phyloP scores from a whole-genome alignment of 2,888 invertebrate species.

The Tinea trinotella region DNA sequence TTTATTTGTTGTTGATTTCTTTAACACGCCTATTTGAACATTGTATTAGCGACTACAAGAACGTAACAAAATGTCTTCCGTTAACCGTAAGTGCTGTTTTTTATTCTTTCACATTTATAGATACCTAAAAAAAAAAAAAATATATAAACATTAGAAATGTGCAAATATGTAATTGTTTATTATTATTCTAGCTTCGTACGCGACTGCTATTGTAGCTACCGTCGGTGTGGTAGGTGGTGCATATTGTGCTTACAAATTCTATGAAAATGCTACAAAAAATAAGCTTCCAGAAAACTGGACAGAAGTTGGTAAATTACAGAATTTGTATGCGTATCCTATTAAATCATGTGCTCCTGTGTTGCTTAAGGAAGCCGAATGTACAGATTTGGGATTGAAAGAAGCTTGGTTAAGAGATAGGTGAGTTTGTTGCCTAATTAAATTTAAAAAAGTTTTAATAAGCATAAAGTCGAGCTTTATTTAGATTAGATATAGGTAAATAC shows the following conservation, averaged over 20 bases:
- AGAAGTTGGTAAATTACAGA: slow-evolving; percentile 53
- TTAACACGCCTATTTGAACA: neutral
- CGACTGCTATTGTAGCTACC: slow-evolving; percentile 31
- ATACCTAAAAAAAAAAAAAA: no score
- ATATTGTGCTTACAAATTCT: slow-evolving; percentile 36
- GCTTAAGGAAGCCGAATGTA: slow-evolving; percentile 45
- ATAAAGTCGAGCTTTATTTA: no score
- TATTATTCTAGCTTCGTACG: slow-evolving; percentile 5
- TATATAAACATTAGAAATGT: no score
- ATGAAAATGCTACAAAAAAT: neutral
- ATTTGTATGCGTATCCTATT: slow-evolving; percentile 54
- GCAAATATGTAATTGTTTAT: no score
- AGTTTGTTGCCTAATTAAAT: no score
- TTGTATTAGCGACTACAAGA: neutral
- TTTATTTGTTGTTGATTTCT: neutral
- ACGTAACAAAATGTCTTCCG: neutral
- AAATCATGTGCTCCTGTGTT: slow-evolving; percentile 56
- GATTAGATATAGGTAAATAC: no score
- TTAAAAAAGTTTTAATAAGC: no score
- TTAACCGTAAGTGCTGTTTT: neutral
- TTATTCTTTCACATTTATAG: neutral
- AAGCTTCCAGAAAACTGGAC: slow-evolving; percentile 43
- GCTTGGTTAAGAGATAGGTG: slow-evolving; percentile 51
- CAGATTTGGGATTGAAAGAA: slow-evolving; percentile 44
- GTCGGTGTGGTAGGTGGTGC: slow-evolving; percentile 44